Percentiles rank a stretch among this genome's conserved stretches.
phyloP scores from a whole-genome alignment of 2,113 vertebrate genomes.

The Chelonoidis abingdonii region DNA sequence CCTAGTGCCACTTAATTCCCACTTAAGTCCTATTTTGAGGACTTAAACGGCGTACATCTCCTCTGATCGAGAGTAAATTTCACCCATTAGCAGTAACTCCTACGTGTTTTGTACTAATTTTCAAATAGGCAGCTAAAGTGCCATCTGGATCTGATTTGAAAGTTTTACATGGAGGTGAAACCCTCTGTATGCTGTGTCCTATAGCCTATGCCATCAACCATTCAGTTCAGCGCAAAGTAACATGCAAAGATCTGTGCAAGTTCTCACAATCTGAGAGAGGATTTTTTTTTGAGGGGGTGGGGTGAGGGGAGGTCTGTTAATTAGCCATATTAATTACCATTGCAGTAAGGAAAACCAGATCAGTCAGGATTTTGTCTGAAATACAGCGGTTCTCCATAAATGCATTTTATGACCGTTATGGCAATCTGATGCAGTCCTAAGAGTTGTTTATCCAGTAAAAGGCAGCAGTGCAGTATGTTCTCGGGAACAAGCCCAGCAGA shows the following conservation, averaged over 20 bases:
- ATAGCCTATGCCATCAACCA: rapidly evolving
- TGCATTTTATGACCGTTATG: neutral
- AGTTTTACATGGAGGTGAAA: neutral
- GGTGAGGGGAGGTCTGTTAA: neutral
- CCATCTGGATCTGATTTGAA: neutral
- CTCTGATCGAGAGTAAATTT: neutral
- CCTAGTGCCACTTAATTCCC: neutral
- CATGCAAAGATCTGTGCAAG: neutral
- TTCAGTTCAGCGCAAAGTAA: neutral
- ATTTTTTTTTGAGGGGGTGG: neutral
- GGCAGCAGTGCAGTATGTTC: slow-evolving; percentile 33
- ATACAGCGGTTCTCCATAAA: neutral
- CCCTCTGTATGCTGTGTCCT: neutral
- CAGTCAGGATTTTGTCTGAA: slow-evolving; percentile 25
- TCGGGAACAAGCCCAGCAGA: slow-evolving; percentile 43
- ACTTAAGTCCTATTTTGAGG: rapidly evolving
- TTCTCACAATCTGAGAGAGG: rapidly evolving
- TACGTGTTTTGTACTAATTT: neutral
- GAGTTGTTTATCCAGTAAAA: slow-evolving; percentile 53
- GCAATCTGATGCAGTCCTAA: slow-evolving; percentile 35
- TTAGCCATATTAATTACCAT: slow-evolving; percentile 37
- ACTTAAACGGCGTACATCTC: rapidly evolving
- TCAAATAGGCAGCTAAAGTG: neutral
- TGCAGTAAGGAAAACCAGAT: slow-evolving; percentile 34
- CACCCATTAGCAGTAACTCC: neutral